phyloP scores from a whole-genome alignment of 2,888 invertebrate genomes.

The Cantharis nigra region DNA sequence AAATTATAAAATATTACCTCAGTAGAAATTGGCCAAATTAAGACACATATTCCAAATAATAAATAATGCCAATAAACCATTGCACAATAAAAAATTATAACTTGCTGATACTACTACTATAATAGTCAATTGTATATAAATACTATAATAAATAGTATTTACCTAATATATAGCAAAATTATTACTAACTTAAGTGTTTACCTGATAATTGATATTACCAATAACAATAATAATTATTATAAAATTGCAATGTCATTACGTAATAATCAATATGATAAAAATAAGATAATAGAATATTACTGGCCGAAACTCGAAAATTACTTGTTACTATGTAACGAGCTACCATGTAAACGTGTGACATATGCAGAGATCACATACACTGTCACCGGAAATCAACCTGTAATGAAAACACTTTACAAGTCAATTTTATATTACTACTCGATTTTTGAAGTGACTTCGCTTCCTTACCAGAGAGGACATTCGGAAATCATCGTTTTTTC shows the following conservation, averaged over 20 bases:
- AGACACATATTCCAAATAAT: neutral
- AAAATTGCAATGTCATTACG: neutral
- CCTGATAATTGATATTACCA: neutral
- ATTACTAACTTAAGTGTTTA: neutral
- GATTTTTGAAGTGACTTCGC: no score
- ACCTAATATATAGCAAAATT: neutral
- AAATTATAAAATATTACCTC: neutral
- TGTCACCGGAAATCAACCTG: no score
- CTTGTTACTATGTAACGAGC: no score
- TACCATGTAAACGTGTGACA: no score
- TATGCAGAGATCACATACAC: no score
- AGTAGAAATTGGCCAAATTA: no score
- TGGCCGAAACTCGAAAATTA: no score
- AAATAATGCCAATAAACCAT: neutral
- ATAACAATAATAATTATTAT: neutral
- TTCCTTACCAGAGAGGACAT: no score
- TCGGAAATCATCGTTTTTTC: no score
- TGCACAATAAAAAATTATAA: neutral
- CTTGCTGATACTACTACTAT: neutral
- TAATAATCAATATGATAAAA: neutral
- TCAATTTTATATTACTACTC: no score
- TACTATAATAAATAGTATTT: neutral
- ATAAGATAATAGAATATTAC: neutral
- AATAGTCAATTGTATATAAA: neutral
- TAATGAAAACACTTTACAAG: no score